These are phyloP conservation scores for Eulacestoma nigropectus DNA, from an alignment of 2,113 vertebrate genomes.

Conservation along the genomic window DNA sequence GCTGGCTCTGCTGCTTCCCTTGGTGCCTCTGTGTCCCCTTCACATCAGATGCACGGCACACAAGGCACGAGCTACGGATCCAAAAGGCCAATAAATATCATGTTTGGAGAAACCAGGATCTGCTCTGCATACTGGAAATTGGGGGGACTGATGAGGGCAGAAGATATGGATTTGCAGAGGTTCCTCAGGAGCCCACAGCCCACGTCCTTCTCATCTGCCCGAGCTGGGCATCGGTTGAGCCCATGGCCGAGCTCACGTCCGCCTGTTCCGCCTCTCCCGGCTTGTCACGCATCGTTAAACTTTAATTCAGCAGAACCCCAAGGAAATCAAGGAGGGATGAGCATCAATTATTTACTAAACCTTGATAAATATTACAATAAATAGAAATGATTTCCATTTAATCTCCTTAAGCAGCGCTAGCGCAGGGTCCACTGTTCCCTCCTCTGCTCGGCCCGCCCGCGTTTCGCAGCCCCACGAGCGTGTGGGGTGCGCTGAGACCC, in stretches of 20 bases:
- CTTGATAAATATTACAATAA: conserved; percentile 56
- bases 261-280: not conserved
- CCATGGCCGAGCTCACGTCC: not conserved
- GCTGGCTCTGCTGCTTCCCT: not conserved
- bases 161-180: not conserved
- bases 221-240: not conserved
- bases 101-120: not conserved
- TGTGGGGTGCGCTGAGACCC: not conserved
- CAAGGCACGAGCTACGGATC: fast-evolving
- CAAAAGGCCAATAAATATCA: not conserved
- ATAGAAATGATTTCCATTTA: conserved; percentile 33
- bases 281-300: not conserved
- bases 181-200: fast-evolving
- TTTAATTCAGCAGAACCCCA: not conserved
- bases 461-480: fast-evolving
- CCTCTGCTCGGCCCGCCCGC: fast-evolving
- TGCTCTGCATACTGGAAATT: not conserved
- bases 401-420: not conserved
- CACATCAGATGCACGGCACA: fast-evolving
- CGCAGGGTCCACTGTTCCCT: fast-evolving
- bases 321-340: conserved; percentile 50
- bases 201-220: fast-evolving
- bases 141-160: not conserved
- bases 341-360: conserved; percentile 56
- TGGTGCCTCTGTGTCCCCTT: not conserved